Evolutionary conservation across 2,113 vertebrate genomes (phyloP).

Genomic region (Peromyscus maniculatus): DNA sequence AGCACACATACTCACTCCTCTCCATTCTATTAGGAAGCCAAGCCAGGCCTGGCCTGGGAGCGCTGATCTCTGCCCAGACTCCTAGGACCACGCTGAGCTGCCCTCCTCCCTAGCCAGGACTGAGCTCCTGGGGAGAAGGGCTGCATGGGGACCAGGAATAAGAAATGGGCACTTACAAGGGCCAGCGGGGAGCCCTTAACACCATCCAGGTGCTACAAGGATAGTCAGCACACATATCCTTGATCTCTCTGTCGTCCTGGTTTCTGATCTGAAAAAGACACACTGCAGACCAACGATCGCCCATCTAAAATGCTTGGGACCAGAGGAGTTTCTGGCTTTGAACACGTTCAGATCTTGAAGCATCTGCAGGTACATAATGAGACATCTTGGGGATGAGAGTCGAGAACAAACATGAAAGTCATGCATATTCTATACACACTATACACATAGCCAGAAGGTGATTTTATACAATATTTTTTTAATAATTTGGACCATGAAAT

Average conservation of each 20-base stretch:
- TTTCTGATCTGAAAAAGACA: neutral
- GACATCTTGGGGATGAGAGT: neutral
- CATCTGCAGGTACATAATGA: neutral
- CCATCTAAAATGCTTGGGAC: neutral
- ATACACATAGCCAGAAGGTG: neutral
- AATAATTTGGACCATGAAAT: neutral
- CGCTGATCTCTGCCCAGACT: neutral
- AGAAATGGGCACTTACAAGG: neutral
- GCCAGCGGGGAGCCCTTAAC: neutral
- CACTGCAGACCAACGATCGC: no score
- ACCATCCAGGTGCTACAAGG: no score
- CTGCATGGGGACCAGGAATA: no score
- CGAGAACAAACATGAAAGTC: neutral
- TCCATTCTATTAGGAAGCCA: slow-evolving; percentile 44
- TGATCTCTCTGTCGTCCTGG: neutral
- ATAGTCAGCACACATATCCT: neutral
- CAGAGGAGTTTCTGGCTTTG: neutral
- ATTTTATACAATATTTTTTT: neutral
- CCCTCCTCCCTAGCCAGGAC: neutral
- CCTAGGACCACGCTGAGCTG: accelerated
- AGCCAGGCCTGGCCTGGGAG: neutral
- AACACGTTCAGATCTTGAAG: neutral
- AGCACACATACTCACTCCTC: slow-evolving; percentile 46
- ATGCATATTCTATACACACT: neutral
- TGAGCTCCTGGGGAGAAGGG: neutral